These are phyloP conservation scores for Euthynnus affinis DNA, from an alignment of 2,797 vertebrate genomes.

Conservation along the genomic window DNA sequence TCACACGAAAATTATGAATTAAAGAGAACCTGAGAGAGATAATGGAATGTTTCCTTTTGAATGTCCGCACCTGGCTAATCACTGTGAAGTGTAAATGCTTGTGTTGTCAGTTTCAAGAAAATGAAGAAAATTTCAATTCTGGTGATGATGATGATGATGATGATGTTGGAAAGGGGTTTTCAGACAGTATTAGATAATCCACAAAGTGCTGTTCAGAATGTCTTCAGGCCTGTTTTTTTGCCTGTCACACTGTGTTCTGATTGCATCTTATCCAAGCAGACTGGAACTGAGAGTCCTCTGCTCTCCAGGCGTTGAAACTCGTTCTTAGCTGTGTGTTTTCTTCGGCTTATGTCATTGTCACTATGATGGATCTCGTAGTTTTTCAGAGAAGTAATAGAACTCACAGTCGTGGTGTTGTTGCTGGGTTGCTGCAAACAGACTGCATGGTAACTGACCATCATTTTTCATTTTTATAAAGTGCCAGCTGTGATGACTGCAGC, in stretches of 20 bases:
- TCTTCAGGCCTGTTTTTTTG: not conserved
- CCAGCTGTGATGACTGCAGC: slow-evolving; percentile 19
- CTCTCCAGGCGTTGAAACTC: not conserved
- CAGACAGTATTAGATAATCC: not conserved
- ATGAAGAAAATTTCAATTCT: no score
- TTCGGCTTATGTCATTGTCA: slow-evolving; percentile 17
- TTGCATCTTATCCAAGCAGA: not conserved
- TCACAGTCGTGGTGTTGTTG: slow-evolving; percentile 25
- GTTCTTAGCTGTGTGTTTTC: not conserved
- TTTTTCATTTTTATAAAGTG: slow-evolving; percentile 21
- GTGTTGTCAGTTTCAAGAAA: no score
- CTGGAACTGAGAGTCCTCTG: slow-evolving; percentile 2
- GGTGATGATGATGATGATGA: no score
- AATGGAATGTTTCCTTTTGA: no score
- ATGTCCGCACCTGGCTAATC: no score
- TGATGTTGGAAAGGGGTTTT: not conserved
- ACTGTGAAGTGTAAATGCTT: no score
- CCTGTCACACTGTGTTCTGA: not conserved
- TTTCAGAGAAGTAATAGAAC: slow-evolving; percentile 12
- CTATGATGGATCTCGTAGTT: slow-evolving; percentile 12
- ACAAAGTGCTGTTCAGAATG: not conserved
- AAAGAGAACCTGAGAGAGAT: no score
- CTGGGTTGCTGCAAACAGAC: slow-evolving; percentile 48
- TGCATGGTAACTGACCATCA: slow-evolving; percentile 37
- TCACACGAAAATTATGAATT: no score